Evolutionary conservation across 1,140 invertebrate species (phyloP).

Genomic region (Hydropsyche tenuis): DNA sequence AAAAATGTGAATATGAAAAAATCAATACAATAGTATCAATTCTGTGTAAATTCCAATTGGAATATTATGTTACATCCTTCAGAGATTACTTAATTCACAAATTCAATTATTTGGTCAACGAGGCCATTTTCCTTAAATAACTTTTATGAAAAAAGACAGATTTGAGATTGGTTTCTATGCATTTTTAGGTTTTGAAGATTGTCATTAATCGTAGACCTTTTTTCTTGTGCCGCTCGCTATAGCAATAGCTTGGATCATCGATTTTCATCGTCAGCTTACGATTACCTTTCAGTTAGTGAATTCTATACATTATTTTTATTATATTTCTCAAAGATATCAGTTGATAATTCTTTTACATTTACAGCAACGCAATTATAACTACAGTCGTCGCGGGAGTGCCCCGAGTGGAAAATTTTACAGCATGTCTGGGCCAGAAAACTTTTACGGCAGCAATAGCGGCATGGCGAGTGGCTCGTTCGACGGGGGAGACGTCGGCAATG

Average conservation of each 20-base stretch:
- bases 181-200: constrained; percentile 40
- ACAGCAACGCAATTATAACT: constrained; percentile 42
- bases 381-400: constrained; percentile 43
- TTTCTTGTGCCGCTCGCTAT: constrained; percentile 40
- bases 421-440: constrained; percentile 33
- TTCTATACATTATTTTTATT: constrained; percentile 14
- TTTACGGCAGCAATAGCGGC: constrained; percentile 53
- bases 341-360: background rate
- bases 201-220: constrained; percentile 38
- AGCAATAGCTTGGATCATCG: constrained; percentile 48
- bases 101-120: background rate
- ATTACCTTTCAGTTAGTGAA: constrained; percentile 43
- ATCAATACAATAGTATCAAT: too few relatives aligned
- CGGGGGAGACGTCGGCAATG: constrained; percentile 52
- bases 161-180: constrained; percentile 1
- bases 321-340: background rate
- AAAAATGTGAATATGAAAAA: too few relatives aligned
- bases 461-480: constrained; percentile 58
- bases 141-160: too few relatives aligned
- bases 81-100: too few relatives aligned
- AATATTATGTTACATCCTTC: too few relatives aligned
- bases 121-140: background rate
- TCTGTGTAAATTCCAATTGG: too few relatives aligned
- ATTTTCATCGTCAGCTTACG: constrained; percentile 46
- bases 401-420: constrained; percentile 44